Base-by-base conservation (phyloP, 2,113 vertebrate species). In the Platycercus adscitus region DNA sequence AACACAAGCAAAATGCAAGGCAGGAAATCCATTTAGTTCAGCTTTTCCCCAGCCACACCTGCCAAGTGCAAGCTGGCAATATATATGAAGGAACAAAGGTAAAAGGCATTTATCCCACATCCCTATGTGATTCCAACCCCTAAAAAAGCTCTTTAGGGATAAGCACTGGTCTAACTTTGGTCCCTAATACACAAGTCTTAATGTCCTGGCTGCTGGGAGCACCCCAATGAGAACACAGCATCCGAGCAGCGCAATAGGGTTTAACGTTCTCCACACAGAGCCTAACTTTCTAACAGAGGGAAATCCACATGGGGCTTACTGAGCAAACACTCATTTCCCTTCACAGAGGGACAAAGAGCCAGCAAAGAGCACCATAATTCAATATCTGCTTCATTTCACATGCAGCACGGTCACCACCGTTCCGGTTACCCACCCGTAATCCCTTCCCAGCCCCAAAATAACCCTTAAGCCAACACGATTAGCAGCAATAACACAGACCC, bases 241-340 rank as follows among this genome's bases (percentile, higher is more conserved):
- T n/a, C 72, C 2, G 0, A 77, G 21, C 5, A 0, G 81, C 3
- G 0, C 0, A 1, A 47, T 31, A 1, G 4, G 81, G 33, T 70
- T 73, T n/a, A 17, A 18, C 0, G 0, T 17, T 78, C 86, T 26
- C 72, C 3, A 0, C 2, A 15, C 23, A 12, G 17, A 0, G 35
- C 0, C 0, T 2, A 96, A 95, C 77, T 94, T 93, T 71, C 53
- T n/a, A 35, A 47, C 0, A 6, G 35, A 83, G 49, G 46, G 41
- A 94, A 88, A 61, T 18, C 68, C 26, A 7, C 1, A 1, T 0
- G 0, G 0, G 60, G 46, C 52, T 89, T 23, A 37, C 26, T 3
- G 16, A 50, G 43, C 6, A 5, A 60, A 53, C 47, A 2, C 55
- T 41, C 18, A 0, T 70, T 77, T 81, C 37, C 69, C 73, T 80